A percentile compares a stretch with the other conserved stretches of the same genome.
Conservation (phyloP, 2,888 invertebrate species). For the Zootermopsis nevadensis region DNA sequence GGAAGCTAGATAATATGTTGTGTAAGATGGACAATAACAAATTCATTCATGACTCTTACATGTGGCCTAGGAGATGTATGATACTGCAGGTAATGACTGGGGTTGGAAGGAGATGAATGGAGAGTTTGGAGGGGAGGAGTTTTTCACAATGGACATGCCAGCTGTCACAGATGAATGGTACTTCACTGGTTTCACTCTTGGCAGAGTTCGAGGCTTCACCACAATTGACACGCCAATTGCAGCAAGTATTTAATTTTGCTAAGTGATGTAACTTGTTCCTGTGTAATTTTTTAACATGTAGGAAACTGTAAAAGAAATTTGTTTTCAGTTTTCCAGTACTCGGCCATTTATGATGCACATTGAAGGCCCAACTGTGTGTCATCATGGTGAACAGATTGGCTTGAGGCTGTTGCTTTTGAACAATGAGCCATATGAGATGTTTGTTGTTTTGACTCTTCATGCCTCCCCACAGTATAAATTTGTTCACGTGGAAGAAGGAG, state of each 20-base stretch:
- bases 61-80: constrained; percentile 60
- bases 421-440: constrained; percentile 58
- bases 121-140: constrained; percentile 61
- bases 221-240: constrained; percentile 63
- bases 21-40: no score
- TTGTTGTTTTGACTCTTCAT: constrained; percentile 63
- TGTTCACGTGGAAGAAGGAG: constrained; percentile 65
- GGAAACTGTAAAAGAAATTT: constrained; percentile 32
- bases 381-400: constrained; percentile 66
- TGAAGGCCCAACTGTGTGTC: constrained; percentile 64
- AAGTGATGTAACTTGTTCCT: neutral
- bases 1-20: no score
- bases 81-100: constrained; percentile 62
- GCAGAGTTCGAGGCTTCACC: constrained; percentile 65
- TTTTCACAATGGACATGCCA: constrained; percentile 60
- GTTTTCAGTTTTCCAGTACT: constrained; percentile 60
- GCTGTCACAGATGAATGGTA: constrained; percentile 65
- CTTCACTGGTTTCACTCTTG: constrained; percentile 66
- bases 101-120: constrained; percentile 61
- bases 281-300: neutral
- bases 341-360: constrained; percentile 67
- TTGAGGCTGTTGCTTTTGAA: constrained; percentile 60
- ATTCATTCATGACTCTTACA: neutral
- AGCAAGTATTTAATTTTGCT: constrained; percentile 57
- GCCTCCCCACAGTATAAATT: constrained; percentile 65